Evolutionary conservation across 2,113 vertebrate genomes (phyloP).

Genomic region (Furnarius figulus): DNA sequence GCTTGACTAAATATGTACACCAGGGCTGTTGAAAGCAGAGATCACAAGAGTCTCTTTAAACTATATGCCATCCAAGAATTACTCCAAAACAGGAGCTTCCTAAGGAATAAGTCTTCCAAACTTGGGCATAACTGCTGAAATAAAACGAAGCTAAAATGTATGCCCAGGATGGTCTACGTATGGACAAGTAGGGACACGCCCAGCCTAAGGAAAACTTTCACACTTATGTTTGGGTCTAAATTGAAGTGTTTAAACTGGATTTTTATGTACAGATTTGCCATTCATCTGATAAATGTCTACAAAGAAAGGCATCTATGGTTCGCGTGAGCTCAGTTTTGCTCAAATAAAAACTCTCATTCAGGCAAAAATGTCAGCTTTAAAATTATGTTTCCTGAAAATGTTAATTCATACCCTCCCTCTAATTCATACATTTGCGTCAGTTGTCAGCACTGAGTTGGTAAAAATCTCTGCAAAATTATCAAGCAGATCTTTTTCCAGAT

Average conservation of each 20-base stretch:
- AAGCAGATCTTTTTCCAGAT: neutral
- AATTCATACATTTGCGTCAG: neutral
- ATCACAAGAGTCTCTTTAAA: neutral
- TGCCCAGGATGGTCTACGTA: neutral
- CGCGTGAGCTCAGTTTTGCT: neutral
- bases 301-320: neutral
- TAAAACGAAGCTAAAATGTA: neutral
- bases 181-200: neutral
- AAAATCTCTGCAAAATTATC: constrained; percentile 4
- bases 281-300: neutral
- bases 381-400: constrained; percentile 42
- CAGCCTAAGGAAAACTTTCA: neutral
- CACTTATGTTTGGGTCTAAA: neutral
- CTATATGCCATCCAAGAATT: neutral
- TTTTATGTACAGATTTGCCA: neutral
- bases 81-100: neutral
- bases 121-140: neutral
- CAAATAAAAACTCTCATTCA: constrained; percentile 2
- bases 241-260: neutral
- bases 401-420: constrained; percentile 23
- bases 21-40: neutral
- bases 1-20: neutral
- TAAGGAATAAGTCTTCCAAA: neutral
- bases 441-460: neutral
- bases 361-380: constrained; percentile 14